Base-by-base conservation (phyloP, 2,797 vertebrate genomes). In the Centropyge bicolor region DNA sequence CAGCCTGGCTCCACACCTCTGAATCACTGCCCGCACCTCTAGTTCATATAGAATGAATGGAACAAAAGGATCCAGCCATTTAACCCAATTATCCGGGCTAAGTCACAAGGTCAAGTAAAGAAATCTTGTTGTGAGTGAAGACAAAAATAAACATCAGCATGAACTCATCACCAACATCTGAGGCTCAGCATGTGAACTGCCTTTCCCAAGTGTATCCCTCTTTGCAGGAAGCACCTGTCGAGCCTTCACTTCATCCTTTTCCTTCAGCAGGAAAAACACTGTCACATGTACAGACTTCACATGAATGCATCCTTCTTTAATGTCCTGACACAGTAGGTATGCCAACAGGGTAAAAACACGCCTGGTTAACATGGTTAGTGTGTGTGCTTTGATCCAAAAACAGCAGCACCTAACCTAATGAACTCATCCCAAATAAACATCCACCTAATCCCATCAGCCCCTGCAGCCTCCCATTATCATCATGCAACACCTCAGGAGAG, bases 211-310 rank as follows among this genome's bases (percentile, higher is more conserved):
- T 66, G 45, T 60, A 2, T 19, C 22, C 6, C 49, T 69, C 31
- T 36, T 35, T 55, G 27, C 67, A 90, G 92, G 91, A 93, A 90
- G 40, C 92, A 91, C 80, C 91, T 89, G 90, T 70, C 5, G 14
- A 41, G 8, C 70, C 76, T 85, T 61, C 27, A 60, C 48, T 80
- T 78, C 64, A 81, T 54, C 63, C 66, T 45, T 61, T 91, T 88
- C 87, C 90, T 78, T 66, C 40, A 59, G 36, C 86, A 87, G 91
- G 91, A 93, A 91, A 86, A 70, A 64, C 49, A 76, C 10, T 24
- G 49, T 56, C 56, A 70, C 75, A 80, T 19, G 3, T 40, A 17
- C 6, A 27, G 62, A 75, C 43, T 52, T 68, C 19, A 49, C 10
- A 22, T 45, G 38, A 22, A 76, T 16, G 31, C 17, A 6, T 3